A percentile compares a stretch with the other conserved stretches of the same genome.
phyloP scores from a whole-genome alignment of 2,797 vertebrate genomes.

The Craterocephalus amniculus region DNA sequence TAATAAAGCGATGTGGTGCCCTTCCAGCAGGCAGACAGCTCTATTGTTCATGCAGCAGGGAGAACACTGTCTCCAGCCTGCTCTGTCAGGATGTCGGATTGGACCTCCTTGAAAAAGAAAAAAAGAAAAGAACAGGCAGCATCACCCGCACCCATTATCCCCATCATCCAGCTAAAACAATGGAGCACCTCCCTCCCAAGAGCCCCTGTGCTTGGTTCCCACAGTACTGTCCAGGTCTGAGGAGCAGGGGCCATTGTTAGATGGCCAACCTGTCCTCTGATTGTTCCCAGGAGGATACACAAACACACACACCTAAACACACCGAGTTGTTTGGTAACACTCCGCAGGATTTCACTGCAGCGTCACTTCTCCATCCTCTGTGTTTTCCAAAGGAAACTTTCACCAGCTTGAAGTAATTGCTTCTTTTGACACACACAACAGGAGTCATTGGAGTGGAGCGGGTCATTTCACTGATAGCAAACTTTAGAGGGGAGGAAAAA shows the following conservation, averaged over 20 bases:
- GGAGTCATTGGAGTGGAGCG: conserved; percentile 31
- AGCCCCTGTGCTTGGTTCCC: conserved; percentile 66
- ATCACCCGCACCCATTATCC: conserved; percentile 67
- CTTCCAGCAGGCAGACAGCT: conserved; percentile 57
- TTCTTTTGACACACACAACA: conserved; percentile 23
- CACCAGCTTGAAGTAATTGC: conserved; percentile 60
- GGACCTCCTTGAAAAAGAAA: conserved; percentile 47
- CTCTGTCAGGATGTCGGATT: conserved; percentile 79
- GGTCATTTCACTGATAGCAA: conserved; percentile 49
- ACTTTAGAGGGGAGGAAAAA: conserved; percentile 35
- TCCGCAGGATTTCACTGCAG: conserved; percentile 7
- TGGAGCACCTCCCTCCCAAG: conserved; percentile 68
- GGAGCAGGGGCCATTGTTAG: conserved; percentile 65
- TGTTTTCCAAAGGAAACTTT: conserved; percentile 52
- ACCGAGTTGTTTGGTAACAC: conserved; percentile 4
- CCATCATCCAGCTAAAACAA: conserved; percentile 73
- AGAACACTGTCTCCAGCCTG: conserved; percentile 64
- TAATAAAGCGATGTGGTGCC: conserved; percentile 48
- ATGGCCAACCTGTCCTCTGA: conserved; percentile 52
- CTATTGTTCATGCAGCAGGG: conserved; percentile 75
- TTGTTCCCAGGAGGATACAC: conserved; percentile 55
- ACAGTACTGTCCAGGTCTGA: conserved; percentile 65
- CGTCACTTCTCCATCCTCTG: conserved; percentile 32
- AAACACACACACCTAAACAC: conserved; percentile 31
- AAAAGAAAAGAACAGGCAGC: conserved; percentile 43